phyloP scores from a whole-genome alignment of 2,113 vertebrate species.

The Cavia porcellus region DNA sequence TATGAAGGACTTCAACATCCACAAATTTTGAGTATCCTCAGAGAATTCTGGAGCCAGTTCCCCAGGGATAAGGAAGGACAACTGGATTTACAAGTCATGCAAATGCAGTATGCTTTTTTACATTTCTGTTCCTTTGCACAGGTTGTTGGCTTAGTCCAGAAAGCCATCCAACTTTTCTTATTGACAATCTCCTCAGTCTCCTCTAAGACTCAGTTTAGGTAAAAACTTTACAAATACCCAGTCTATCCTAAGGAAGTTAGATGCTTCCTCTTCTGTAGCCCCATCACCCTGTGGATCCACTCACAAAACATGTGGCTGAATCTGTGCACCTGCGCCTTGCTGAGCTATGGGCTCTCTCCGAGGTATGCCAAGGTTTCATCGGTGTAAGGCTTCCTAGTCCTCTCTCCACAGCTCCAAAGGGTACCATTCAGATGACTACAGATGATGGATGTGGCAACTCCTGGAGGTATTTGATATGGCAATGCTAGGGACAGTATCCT shows the following conservation, averaged over 20 bases:
- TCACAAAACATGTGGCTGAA: neutral
- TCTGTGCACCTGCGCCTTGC: neutral
- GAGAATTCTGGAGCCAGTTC: neutral
- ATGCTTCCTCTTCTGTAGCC: neutral
- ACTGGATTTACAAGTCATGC: neutral
- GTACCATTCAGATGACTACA: neutral
- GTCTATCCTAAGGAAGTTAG: neutral
- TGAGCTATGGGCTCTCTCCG: neutral
- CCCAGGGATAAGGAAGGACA: neutral
- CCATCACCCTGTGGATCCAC: neutral
- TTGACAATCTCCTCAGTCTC: neutral
- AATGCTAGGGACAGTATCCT: neutral
- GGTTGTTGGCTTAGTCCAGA: neutral
- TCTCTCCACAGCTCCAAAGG: neutral
- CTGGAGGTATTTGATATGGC: neutral
- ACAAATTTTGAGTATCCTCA: neutral
- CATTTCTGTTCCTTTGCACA: neutral
- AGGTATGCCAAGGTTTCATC: neutral
- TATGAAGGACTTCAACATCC: neutral
- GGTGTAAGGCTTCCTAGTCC: neutral
- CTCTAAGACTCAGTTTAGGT: constrained; percentile 11
- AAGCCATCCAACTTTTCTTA: neutral
- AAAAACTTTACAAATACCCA: neutral
- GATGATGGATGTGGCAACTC: neutral
- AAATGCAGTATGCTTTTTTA: neutral